Conservation (phyloP, 2,888 invertebrate genomes). For the Phortica okadai region DNA sequence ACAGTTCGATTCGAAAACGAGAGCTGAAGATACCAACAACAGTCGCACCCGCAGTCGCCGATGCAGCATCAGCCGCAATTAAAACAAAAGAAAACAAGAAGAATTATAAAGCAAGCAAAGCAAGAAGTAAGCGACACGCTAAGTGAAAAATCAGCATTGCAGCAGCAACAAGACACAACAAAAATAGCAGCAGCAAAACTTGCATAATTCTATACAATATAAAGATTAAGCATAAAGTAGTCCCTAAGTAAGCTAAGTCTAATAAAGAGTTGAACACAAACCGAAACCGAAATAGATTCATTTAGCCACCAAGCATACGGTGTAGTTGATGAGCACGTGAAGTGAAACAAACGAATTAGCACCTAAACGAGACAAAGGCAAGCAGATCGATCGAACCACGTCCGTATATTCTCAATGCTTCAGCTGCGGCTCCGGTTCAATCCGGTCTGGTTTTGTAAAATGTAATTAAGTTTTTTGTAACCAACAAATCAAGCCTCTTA, state of each 20-base stretch:
- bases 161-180: background rate
- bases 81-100: slow-evolving; percentile 32
- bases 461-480: slow-evolving; percentile 26
- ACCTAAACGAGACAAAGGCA: too few species aligned
- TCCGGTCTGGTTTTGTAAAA: slow-evolving; percentile 22
- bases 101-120: slow-evolving; percentile 32
- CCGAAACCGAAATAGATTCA: slow-evolving; percentile 26
- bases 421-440: background rate
- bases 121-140: slow-evolving; percentile 21
- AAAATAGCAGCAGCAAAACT: slow-evolving; percentile 6
- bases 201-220: slow-evolving; percentile 58
- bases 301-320: slow-evolving; percentile 5
- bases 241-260: slow-evolving; percentile 65
- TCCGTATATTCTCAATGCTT: background rate
- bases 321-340: too few species aligned
- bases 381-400: too few species aligned
- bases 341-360: too few species aligned
- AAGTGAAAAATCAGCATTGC: background rate
- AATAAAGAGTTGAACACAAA: slow-evolving; percentile 49
- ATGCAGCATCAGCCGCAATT: slow-evolving; percentile 19
- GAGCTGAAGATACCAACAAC: background rate
- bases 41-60: background rate
- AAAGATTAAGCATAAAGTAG: slow-evolving; percentile 66
- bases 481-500: slow-evolving; percentile 17
- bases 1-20: background rate